These are phyloP conservation scores for Anomalospiza imberbis DNA, from an alignment of 2,797 vertebrate genomes.

Conservation along the genomic window DNA sequence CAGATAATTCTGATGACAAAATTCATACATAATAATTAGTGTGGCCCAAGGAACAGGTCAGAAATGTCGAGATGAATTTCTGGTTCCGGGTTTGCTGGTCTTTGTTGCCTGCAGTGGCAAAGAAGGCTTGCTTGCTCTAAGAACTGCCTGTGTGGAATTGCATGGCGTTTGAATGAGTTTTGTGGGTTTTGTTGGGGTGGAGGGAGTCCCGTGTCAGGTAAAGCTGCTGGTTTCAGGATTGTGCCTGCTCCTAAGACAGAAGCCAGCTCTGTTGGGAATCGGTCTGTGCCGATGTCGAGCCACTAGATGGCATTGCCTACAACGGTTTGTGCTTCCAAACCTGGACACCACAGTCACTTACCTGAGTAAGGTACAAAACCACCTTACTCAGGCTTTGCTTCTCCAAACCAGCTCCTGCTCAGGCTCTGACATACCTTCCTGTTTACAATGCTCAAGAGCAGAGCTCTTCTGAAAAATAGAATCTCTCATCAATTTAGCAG, in stretches of 20 bases:
- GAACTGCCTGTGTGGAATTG: not conserved
- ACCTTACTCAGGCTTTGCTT: not conserved
- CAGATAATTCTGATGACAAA: not conserved
- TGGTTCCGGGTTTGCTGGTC: not conserved
- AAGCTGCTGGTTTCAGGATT: not conserved
- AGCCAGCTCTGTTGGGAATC: no score
- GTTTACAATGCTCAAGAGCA: not conserved
- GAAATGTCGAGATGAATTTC: not conserved
- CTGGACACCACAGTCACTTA: rapidly evolving
- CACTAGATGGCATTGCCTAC: slow-evolving; percentile 68
- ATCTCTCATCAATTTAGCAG: not conserved
- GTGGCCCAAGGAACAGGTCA: not conserved
- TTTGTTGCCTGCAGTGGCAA: not conserved
- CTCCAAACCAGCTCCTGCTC: not conserved
- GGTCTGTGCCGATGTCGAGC: not conserved
- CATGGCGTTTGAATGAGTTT: not conserved
- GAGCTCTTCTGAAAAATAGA: not conserved
- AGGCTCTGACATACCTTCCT: not conserved
- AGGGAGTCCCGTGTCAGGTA: rapidly evolving
- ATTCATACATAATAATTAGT: rapidly evolving
- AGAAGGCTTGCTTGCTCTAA: not conserved
- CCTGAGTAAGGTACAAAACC: no score
- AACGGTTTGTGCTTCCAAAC: not conserved
- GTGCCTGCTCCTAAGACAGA: rapidly evolving
- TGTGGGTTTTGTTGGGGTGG: not conserved